These are phyloP conservation scores for Stictonetta naevosa DNA, from an alignment of 2,113 vertebrate species.

Conservation along the genomic window DNA sequence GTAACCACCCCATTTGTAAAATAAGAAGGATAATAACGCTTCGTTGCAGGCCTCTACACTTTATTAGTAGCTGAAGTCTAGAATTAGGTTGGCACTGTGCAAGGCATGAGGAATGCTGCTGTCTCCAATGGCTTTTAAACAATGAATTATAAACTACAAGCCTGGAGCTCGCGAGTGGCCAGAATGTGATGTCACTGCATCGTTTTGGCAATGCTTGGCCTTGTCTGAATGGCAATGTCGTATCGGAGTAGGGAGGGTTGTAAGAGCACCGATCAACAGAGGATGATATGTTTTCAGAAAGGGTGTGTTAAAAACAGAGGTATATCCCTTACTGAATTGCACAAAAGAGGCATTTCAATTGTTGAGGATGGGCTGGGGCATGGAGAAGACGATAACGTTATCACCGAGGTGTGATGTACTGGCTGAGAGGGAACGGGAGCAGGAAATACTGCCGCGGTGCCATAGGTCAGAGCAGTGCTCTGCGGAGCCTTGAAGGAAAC, in stretches of 20 bases:
- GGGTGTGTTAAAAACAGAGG: not conserved
- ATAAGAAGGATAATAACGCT: not conserved
- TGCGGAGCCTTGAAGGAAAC: conserved; percentile 40
- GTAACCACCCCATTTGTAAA: not conserved
- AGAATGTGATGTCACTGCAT: not conserved
- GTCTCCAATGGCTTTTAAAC: not conserved
- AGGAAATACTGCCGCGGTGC: conserved; percentile 29
- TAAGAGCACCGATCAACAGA: not conserved
- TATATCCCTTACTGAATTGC: not conserved
- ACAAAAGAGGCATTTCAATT: not conserved
- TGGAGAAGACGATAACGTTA: not conserved
- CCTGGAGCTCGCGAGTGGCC: not conserved
- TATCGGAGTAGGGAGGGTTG: not conserved
- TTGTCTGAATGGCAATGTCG: not conserved
- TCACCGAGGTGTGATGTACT: not conserved
- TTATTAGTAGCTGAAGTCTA: not conserved
- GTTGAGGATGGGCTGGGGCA: not conserved
- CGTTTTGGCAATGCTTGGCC: not conserved
- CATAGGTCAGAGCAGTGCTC: conserved; percentile 39
- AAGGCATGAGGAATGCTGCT: not conserved
- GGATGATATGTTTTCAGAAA: not conserved
- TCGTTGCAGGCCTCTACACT: not conserved
- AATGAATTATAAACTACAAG: not conserved
- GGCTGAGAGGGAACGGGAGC: not conserved
- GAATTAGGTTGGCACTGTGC: not conserved